Conservation (phyloP, 2,888 invertebrate genomes). For the Leptopilina syphax region DNA sequence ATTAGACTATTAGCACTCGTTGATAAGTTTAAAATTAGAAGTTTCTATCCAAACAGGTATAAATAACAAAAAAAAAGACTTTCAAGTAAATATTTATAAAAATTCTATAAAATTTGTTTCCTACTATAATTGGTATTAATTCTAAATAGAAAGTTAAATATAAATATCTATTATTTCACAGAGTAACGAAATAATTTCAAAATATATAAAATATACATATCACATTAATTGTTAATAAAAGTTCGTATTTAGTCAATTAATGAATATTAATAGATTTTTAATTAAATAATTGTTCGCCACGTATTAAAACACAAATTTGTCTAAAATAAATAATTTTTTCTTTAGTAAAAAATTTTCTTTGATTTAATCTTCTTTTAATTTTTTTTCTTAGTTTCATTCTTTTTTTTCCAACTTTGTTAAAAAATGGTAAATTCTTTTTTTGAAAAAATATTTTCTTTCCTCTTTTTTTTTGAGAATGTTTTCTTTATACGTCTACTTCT, state of each 20-base stretch:
- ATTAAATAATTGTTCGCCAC: too few species aligned
- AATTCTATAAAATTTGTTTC: neutral
- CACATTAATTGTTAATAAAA: conserved; percentile 1
- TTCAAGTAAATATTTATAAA: neutral
- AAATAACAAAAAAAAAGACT: neutral
- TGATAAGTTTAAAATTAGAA: neutral
- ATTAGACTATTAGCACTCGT: conserved; percentile 6
- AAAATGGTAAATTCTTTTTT: neutral
- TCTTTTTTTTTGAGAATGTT: neutral
- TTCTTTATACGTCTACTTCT: conserved; percentile 65
- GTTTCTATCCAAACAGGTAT: neutral
- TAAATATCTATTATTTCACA: conserved; percentile 1
- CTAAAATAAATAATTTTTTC: too few species aligned
- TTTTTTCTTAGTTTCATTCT: too few species aligned
- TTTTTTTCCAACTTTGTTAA: neutral
- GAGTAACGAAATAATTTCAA: neutral
- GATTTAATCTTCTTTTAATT: too few species aligned
- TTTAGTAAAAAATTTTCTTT: too few species aligned
- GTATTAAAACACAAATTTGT: too few species aligned
- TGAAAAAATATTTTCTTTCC: too few species aligned
- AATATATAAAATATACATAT: neutral
- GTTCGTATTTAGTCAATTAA: neutral
- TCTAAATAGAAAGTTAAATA: neutral
- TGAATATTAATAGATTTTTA: too few species aligned
- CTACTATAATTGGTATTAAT: neutral